Conservation (phyloP, 2,888 invertebrate genomes). For the Tachina fera region DNA sequence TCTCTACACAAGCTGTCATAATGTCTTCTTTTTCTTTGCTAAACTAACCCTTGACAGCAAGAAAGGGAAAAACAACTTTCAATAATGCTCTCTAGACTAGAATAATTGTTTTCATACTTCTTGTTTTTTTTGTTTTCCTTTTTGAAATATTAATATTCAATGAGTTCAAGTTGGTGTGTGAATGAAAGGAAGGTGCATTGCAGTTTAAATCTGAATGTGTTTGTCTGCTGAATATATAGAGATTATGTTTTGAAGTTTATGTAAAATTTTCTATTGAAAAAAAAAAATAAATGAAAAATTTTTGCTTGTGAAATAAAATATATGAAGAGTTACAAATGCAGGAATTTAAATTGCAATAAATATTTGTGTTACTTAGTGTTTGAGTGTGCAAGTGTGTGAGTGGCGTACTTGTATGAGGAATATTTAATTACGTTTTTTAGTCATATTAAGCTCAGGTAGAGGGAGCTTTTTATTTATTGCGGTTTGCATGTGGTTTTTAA, state of each 20-base stretch:
- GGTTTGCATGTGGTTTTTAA: background rate
- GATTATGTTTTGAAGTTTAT: conserved; percentile 68
- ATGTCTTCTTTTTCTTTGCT: conserved; percentile 55
- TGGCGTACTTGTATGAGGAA: conserved; percentile 15
- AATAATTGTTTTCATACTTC: conserved; percentile 76
- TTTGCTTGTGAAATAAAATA: conserved; percentile 9
- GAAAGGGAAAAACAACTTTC: conserved; percentile 72
- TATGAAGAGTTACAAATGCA: background rate
- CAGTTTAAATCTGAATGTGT: conserved; percentile 53
- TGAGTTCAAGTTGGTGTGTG: conserved; percentile 63
- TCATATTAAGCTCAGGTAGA: conserved; percentile 1
- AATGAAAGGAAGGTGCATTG: conserved; percentile 65
- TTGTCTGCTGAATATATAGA: conserved; percentile 48
- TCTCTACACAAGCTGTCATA: conserved; percentile 66
- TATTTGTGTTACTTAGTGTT: background rate
- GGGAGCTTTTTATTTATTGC: background rate
- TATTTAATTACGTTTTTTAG: conserved; percentile 19
- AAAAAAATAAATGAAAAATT: conserved; percentile 35
- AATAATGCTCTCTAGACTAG: conserved; percentile 79
- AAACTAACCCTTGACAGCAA: conserved; percentile 12
- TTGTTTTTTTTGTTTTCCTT: conserved; percentile 25
- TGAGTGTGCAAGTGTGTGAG: background rate
- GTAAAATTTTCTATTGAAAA: conserved; percentile 50
- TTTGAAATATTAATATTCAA: conserved; percentile 70
- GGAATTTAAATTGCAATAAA: conserved; percentile 17